Evolutionary conservation across 2,113 vertebrate species (phyloP).

Genomic region (Poecilia latipinna): DNA sequence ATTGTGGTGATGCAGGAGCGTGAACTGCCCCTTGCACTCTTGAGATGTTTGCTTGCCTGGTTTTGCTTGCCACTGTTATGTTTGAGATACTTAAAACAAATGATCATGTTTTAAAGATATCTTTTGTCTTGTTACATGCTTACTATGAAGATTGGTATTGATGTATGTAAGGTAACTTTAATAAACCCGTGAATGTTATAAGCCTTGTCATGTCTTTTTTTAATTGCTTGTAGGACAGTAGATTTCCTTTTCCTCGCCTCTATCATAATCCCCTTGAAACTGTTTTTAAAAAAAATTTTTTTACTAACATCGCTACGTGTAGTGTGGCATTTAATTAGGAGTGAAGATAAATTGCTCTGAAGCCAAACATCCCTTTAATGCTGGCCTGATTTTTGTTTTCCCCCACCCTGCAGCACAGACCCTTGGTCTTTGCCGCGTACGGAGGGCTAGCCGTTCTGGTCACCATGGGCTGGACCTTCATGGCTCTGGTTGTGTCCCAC

Average conservation of each 20-base stretch:
- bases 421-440: constrained; percentile 88
- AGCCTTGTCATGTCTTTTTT: constrained; percentile 41
- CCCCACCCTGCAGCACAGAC: constrained; percentile 85
- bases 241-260: neutral
- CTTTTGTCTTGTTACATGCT: constrained; percentile 74
- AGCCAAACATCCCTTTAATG: constrained; percentile 14
- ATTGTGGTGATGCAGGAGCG: constrained; percentile 35
- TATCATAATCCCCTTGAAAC: neutral
- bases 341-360: neutral
- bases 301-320: constrained; percentile 10
- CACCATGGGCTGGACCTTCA: constrained; percentile 90
- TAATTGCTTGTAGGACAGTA: neutral
- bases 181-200: constrained; percentile 40
- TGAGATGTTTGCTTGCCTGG: neutral
- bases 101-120: constrained; percentile 63
- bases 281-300: neutral
- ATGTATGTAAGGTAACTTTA: constrained; percentile 79
- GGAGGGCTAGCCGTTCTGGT: constrained; percentile 85
- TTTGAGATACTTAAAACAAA: constrained; percentile 56
- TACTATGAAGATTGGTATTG: constrained; percentile 75
- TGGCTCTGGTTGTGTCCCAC: constrained; percentile 90
- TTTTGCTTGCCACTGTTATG: constrained; percentile 1
- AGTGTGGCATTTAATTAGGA: neutral
- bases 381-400: constrained; percentile 26
- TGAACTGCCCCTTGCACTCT: neutral